phyloP scores from a whole-genome alignment of 2,797 vertebrate genomes.

The Sarcophilus harrisii region DNA sequence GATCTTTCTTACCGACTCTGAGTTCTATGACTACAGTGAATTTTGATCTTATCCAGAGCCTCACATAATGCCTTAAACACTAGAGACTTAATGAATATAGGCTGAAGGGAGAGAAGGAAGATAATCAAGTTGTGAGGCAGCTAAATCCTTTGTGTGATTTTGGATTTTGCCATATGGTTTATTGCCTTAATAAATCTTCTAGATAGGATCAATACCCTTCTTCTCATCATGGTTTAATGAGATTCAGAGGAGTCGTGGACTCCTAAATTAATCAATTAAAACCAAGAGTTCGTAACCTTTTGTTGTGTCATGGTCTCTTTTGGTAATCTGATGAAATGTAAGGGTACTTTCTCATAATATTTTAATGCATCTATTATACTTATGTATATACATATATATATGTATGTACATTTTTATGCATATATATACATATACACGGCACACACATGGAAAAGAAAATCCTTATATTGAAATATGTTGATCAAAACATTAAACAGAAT shows the following conservation, averaged over 20 bases:
- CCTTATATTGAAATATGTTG: neutral
- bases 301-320: neutral
- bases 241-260: conserved; percentile 55
- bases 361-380: neutral
- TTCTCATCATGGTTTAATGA: conserved; percentile 66
- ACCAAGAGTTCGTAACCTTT: neutral
- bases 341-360: neutral
- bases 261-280: conserved; percentile 58
- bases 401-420: neutral
- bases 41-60: neutral
- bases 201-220: conserved; percentile 55
- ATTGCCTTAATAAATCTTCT: conserved; percentile 59
- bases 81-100: neutral
- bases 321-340: neutral
- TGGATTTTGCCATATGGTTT: conserved; percentile 25
- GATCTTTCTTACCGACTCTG: neutral
- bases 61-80: neutral
- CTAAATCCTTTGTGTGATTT: neutral
- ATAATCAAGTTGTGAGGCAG: neutral
- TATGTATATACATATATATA: neutral
- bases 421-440: neutral
- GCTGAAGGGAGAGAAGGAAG: neutral
- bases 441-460: neutral
- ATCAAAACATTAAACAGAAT: neutral
- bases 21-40: neutral